phyloP scores from a whole-genome alignment of 2,113 vertebrate species.

The Indri indri region DNA sequence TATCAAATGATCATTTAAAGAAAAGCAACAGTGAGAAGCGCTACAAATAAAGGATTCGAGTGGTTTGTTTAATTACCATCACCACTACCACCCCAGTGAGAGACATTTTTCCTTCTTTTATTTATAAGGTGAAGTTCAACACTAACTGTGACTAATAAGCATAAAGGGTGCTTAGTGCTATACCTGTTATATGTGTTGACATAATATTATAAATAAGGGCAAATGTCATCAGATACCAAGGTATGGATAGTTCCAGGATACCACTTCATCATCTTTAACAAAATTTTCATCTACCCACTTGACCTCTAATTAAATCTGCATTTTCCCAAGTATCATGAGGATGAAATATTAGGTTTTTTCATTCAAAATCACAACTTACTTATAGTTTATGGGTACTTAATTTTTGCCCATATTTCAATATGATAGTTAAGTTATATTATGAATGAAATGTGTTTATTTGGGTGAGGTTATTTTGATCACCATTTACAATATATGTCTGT shows the following conservation, averaged over 20 bases:
- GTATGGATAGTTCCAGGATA: neutral
- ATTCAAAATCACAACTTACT: slow-evolving; percentile 23
- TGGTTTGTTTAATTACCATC: neutral
- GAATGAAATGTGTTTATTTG: neutral
- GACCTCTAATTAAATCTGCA: neutral
- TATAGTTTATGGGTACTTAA: neutral
- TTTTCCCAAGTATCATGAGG: neutral
- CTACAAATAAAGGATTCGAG: neutral
- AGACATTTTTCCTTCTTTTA: neutral
- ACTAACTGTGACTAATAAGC: neutral
- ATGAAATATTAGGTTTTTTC: neutral
- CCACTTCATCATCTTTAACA: neutral
- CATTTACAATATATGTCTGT: slow-evolving; percentile 9
- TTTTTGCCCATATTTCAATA: neutral
- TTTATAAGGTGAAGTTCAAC: neutral
- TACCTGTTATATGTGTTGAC: neutral
- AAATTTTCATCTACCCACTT: neutral
- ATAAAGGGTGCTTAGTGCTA: neutral
- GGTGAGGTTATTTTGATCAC: neutral
- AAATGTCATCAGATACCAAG: neutral
- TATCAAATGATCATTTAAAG: neutral
- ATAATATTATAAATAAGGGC: neutral
- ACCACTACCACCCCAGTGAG: neutral
- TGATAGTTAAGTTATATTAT: neutral
- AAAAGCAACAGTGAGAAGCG: neutral